Evolutionary conservation across 2,113 vertebrate genomes (phyloP), one percentile per base, ranked within the genome.

Genomic region (Thunnus maccoyii): DNA sequence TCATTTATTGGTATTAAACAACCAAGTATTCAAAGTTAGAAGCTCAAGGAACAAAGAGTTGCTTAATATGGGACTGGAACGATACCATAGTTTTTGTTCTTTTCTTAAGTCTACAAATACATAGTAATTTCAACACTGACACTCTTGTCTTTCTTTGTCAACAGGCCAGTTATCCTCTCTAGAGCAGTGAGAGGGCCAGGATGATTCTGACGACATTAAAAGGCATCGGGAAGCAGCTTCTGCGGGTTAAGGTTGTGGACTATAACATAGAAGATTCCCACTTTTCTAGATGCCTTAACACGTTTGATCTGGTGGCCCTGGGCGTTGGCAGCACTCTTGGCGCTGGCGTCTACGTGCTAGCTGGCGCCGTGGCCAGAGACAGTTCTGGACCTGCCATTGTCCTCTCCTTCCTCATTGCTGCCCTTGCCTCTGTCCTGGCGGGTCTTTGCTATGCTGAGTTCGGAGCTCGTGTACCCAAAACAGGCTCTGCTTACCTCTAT

Each of bases 391-490:
- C 98, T 0, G 97, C 97, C 88, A 99, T 99, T 0, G 95, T 99
- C 58, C 92, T 99, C 76, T 99, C 96, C 56, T 99, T 99, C 92
- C 89, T 99, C 84, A 97, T 99, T 0, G 98, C 98, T 0, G 97
- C 98, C 0, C 74, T 98, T 83, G 97, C 98, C 17, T 99, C 98
- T 0, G 97, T 99, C 64, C 92, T 99, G 87, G 98, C 98, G 0
- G 98, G 98, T 18, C 94, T 99, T 72, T 99, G 98, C 92, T 99
- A 99, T 0, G 97, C 96, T 1, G 98, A 99, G 92, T 99, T 99
- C 0, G 98, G 98, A 0, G 98, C 98, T 3, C 95, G 98, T 0
- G 98, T 99, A 54, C 98, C 98, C 50, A 97, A 94, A 92, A 98
- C 98, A 0, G 98, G 98, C 52, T 99, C 98, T 0, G 98, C 98